Evolutionary conservation across 2,888 invertebrate genomes (phyloP).

Genomic region (Cenopis cana): DNA sequence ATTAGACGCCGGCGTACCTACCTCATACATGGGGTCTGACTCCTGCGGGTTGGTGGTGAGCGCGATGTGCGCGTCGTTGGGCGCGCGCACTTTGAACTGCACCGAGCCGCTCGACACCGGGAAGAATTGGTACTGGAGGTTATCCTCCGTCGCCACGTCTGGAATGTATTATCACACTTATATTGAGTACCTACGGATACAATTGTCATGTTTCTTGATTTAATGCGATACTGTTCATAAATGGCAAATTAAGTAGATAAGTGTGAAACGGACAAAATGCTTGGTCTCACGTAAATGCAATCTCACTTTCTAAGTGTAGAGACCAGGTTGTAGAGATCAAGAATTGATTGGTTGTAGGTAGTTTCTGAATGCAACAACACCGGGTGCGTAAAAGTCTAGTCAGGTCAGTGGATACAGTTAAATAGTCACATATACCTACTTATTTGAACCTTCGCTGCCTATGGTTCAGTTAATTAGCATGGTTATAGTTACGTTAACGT

Average conservation of each 20-base stretch:
- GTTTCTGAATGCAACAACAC: too few relatives aligned
- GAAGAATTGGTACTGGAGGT: conserved; percentile 92
- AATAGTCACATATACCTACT: not conserved
- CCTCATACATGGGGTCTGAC: conserved; percentile 92
- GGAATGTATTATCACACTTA: conserved; percentile 60
- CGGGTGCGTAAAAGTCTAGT: too few relatives aligned
- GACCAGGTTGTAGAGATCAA: too few relatives aligned
- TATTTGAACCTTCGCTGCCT: not conserved
- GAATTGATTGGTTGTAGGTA: too few relatives aligned
- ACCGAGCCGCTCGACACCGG: conserved; percentile 88
- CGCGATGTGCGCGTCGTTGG: conserved; percentile 94
- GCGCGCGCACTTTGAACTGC: conserved; percentile 91
- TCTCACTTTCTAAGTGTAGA: too few relatives aligned
- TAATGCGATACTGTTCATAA: not conserved
- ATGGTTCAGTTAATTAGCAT: not conserved
- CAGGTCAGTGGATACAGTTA: not conserved
- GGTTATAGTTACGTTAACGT: not conserved
- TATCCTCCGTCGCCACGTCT: conserved; percentile 92
- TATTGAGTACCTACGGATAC: not conserved
- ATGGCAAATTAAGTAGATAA: not conserved
- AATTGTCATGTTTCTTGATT: not conserved
- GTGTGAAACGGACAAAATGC: not conserved
- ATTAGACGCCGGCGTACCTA: conserved; percentile 82
- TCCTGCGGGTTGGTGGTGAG: conserved; percentile 89
- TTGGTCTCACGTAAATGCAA: not conserved